phyloP scores from a whole-genome alignment of 1,140 invertebrate genomes.

The Helicoverpa zea region DNA sequence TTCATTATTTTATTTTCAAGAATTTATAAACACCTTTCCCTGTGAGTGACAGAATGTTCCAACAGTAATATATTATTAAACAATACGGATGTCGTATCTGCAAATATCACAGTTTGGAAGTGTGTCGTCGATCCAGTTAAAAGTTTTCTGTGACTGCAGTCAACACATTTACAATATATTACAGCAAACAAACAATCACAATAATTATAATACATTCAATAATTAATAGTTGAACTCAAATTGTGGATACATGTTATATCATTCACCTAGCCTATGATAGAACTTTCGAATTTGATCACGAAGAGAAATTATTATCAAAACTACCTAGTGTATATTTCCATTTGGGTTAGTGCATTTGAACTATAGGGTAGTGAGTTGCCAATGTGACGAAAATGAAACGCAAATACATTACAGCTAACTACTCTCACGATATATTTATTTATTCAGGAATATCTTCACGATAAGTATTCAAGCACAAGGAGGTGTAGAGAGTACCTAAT shows the following conservation, averaged over 20 bases:
- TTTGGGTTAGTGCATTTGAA: conserved; percentile 81
- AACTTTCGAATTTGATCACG: conserved; percentile 85
- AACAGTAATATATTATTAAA: conserved; percentile 33
- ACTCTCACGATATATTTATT: conserved; percentile 79
- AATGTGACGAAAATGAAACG: conserved; percentile 78
- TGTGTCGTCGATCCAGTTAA: conserved; percentile 58
- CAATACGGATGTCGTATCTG: neutral
- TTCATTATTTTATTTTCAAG: neutral
- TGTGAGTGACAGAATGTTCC: neutral
- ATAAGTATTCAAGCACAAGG: conserved; percentile 74
- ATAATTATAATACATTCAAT: conserved; percentile 53
- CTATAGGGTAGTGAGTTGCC: conserved; percentile 81
- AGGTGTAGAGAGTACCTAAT: conserved; percentile 72
- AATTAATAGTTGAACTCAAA: conserved; percentile 65
- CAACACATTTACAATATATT: conserved; percentile 67
- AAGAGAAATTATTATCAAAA: conserved; percentile 86
- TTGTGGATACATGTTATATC: conserved; percentile 76
- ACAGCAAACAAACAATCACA: conserved; percentile 66
- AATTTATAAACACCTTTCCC: neutral
- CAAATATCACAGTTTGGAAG: conserved; percentile 22
- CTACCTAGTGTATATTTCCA: conserved; percentile 83
- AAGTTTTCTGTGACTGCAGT: conserved; percentile 64
- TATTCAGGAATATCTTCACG: conserved; percentile 72
- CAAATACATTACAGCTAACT: conserved; percentile 82
- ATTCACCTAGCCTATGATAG: conserved; percentile 85